Evolutionary conservation across 2,113 vertebrate genomes (phyloP).

Genomic region (Capra hircus): DNA sequence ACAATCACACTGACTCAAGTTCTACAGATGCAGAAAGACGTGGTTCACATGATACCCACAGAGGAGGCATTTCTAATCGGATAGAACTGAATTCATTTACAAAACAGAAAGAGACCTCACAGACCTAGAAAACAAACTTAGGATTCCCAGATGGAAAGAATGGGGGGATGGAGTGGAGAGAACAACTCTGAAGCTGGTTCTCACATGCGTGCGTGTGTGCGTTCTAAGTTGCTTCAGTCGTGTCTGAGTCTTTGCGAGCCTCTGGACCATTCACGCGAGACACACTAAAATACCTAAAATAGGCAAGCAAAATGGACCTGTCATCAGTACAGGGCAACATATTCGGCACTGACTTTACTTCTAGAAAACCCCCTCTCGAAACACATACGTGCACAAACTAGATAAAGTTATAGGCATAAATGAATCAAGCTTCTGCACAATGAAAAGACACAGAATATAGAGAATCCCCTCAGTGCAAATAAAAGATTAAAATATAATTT

Average conservation of each 20-base stretch:
- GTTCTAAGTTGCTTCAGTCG: neutral
- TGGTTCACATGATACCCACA: neutral
- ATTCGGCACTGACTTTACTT: neutral
- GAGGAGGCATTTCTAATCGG: neutral
- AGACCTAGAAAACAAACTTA: neutral
- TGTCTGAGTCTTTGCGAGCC: neutral
- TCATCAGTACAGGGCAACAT: neutral
- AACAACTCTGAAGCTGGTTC: neutral
- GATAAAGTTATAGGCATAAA: neutral
- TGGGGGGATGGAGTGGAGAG: neutral
- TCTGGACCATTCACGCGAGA: neutral
- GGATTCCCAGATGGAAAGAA: neutral
- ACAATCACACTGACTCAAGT: neutral
- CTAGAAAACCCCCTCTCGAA: neutral
- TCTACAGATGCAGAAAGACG: neutral
- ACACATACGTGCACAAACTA: neutral
- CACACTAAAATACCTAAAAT: neutral
- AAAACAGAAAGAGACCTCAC: neutral
- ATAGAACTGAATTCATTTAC: neutral
- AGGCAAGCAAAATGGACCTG: neutral
- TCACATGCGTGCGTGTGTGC: rapidly evolving
- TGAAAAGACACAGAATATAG: neutral
- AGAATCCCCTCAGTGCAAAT: neutral
- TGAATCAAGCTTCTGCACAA: neutral
- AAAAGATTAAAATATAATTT: neutral